Percentiles rank a stretch among this genome's conserved stretches.
These are phyloP conservation scores for Hydrozoanthus gracilis DNA, from an alignment of 92 coral and sea anemone species.

Conservation along the genomic window DNA sequence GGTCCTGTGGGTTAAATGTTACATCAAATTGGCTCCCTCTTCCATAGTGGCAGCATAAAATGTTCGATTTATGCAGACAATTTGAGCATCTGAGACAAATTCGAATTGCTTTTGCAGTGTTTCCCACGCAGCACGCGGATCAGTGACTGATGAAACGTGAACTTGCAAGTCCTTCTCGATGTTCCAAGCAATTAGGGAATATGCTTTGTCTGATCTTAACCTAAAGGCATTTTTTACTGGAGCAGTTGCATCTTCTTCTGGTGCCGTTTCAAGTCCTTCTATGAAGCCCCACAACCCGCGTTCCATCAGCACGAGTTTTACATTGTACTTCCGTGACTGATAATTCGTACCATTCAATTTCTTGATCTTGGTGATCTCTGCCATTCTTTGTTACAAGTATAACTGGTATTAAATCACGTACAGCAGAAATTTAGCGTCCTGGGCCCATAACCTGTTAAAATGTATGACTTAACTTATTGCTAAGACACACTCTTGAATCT, in stretches of 20 bases:
- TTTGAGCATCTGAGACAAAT: slow-evolving; percentile 40
- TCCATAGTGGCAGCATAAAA: slow-evolving; percentile 47
- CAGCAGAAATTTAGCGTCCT: slow-evolving; percentile 31
- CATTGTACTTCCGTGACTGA: slow-evolving; percentile 78
- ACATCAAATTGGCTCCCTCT: slow-evolving; percentile 32
- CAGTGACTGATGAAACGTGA: slow-evolving; percentile 21
- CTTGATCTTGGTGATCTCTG: slow-evolving; percentile 69
- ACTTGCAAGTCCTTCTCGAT: slow-evolving; percentile 38
- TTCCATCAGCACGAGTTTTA: slow-evolving; percentile 72
- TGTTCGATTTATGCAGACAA: slow-evolving; percentile 26
- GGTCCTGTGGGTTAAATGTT: slow-evolving; percentile 45
- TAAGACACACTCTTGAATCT: too few relatives aligned
- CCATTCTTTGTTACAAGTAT: slow-evolving; percentile 42
- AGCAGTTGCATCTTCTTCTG: slow-evolving; percentile 36
- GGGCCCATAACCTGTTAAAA: slow-evolving; percentile 35
- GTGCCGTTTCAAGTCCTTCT: slow-evolving; percentile 49
- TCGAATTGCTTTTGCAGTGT: slow-evolving; percentile 35
- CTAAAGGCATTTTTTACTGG: slow-evolving; percentile 36
- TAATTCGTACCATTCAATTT: slow-evolving; percentile 71
- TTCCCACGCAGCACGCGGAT: slow-evolving; percentile 44
- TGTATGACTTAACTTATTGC: too few relatives aligned
- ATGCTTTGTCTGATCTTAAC: slow-evolving; percentile 51
- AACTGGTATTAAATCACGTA: slow-evolving; percentile 11
- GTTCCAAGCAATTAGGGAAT: slow-evolving; percentile 46
- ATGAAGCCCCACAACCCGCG: slow-evolving; percentile 80